Base-by-base conservation (phyloP, 2,888 invertebrate genomes). In the Colostygia pectinataria region DNA sequence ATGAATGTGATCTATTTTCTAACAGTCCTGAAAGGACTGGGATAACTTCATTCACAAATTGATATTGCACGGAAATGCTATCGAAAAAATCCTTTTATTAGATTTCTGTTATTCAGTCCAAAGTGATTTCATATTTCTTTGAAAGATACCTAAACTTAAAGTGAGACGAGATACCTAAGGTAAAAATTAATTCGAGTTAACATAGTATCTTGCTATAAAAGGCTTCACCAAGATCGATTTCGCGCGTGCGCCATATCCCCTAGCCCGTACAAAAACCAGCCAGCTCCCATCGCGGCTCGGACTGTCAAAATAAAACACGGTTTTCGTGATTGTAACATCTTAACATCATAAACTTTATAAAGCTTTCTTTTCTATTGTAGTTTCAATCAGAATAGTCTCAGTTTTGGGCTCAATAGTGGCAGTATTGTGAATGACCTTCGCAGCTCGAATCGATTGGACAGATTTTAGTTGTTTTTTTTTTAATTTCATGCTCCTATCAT, bases 271-370 rank as follows among this genome's bases (percentile, higher is more conserved):
- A 85, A 83, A 84, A 79, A 78, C 79, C 62, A 74, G 77, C 71
- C 77, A 73, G 80, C 78, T 71, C 77, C 71, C 74, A 64, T 58
- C 65, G 69, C 65, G 63, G 74, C 74, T 65, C 66, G 74, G 76
- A 68, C 77, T 83, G 83, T 86, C 85, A 83, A 84, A 88, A 85
- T 84, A 85, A 72, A 61, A 78, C 71, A 68, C 61, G 68, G 66
- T 68, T 67, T 75, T 74, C 69, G 74, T 72, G 66, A 77, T 73
- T 66, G 70, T 65, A 58, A 57, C 71, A 73, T 71, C 71, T 71
- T 65, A 66, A 47, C 53, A 48, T 50, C 59, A 51, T 13, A 54
- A 48, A 32, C 40, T 28, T 18, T 38, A 34, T 20, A 24, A 52
- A 55, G 34, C 52, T 37, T 39, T 27, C 9, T 34, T 42, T 49